Evolutionary conservation across 1,140 invertebrate genomes (phyloP).

Genomic region (Anagrus nilaparvatae): DNA sequence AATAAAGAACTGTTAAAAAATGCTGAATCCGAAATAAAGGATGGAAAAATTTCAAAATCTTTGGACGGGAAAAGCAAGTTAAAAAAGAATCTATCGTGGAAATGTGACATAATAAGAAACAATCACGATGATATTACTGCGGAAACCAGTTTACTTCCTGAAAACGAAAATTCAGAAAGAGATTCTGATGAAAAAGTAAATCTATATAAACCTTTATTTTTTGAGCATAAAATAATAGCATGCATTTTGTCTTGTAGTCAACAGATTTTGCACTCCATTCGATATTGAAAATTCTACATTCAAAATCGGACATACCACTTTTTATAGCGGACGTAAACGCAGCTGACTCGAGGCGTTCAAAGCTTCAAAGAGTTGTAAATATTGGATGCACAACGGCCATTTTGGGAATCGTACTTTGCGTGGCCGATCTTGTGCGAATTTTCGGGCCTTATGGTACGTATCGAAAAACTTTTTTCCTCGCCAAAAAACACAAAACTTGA

Average conservation of each 20-base stretch:
- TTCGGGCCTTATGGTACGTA: conserved; percentile 43
- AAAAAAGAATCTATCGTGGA: conserved; percentile 35
- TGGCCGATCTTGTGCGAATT: conserved; percentile 41
- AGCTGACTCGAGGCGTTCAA: conserved; percentile 36
- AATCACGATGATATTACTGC: conserved; percentile 32
- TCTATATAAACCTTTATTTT: too few relatives aligned
- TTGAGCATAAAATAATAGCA: background rate
- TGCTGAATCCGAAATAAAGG: too few relatives aligned
- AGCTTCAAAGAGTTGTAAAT: conserved; percentile 41
- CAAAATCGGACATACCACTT: conserved; percentile 34
- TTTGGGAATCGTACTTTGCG: conserved; percentile 44
- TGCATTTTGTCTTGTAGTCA: too few relatives aligned
- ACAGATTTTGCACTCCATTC: conserved; percentile 44
- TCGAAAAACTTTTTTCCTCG: background rate
- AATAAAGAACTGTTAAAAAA: too few relatives aligned
- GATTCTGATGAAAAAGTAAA: too few relatives aligned
- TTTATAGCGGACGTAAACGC: conserved; percentile 34
- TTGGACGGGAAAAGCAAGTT: conserved; percentile 23
- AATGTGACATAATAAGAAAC: conserved; percentile 26
- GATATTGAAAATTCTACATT: conserved; percentile 49
- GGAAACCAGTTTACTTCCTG: conserved; percentile 33
- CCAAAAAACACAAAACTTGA: background rate
- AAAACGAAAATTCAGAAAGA: too few relatives aligned
- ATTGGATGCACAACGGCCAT: conserved; percentile 44
- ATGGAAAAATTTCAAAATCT: too few relatives aligned